Evolutionary conservation across 2,888 invertebrate species (phyloP).

Genomic region (Neria commutata): DNA sequence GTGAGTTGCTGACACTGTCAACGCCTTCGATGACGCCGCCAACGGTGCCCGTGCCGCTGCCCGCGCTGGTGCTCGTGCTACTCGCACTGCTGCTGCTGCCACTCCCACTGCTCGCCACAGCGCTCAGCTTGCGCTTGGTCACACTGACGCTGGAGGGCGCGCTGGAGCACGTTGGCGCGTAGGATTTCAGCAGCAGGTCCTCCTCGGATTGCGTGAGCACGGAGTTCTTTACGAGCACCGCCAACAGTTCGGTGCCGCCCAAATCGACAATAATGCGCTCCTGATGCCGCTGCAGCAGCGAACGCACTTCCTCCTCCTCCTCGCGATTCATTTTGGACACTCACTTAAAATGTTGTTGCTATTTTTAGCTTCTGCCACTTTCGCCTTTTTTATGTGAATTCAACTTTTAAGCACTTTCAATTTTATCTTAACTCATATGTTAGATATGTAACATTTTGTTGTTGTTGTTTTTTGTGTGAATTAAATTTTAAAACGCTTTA

Average conservation of each 20-base stretch:
- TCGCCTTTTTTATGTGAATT: too few relatives aligned
- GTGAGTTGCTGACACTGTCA: conserved; percentile 42
- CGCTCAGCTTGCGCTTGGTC: conserved; percentile 53
- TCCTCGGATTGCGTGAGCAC: conserved; percentile 69
- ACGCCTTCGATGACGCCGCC: conserved; percentile 38
- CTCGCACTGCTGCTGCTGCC: conserved; percentile 36
- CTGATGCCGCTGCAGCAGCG: conserved; percentile 69
- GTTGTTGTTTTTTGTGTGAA: too few relatives aligned
- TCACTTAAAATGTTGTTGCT: too few relatives aligned
- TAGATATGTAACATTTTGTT: too few relatives aligned
- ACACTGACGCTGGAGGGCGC: conserved; percentile 48
- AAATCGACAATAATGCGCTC: conserved; percentile 69
- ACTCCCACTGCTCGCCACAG: conserved; percentile 48
- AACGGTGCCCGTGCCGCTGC: conserved; percentile 22
- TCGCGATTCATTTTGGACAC: conserved; percentile 49
- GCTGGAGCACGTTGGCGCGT: conserved; percentile 35
- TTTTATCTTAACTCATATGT: too few relatives aligned
- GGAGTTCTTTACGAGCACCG: conserved; percentile 70
- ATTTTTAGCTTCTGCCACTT: too few relatives aligned
- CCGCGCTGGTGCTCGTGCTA: conserved; percentile 21
- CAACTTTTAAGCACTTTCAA: too few relatives aligned
- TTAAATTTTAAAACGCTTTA: too few relatives aligned
- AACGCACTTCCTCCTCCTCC: conserved; percentile 65
- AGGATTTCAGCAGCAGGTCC: conserved; percentile 61
- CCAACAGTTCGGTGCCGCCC: conserved; percentile 68